Evolutionary conservation across 2,113 vertebrate species (phyloP), one percentile per base, ranked within the genome.

Genomic region (Hyaena hyaena): DNA sequence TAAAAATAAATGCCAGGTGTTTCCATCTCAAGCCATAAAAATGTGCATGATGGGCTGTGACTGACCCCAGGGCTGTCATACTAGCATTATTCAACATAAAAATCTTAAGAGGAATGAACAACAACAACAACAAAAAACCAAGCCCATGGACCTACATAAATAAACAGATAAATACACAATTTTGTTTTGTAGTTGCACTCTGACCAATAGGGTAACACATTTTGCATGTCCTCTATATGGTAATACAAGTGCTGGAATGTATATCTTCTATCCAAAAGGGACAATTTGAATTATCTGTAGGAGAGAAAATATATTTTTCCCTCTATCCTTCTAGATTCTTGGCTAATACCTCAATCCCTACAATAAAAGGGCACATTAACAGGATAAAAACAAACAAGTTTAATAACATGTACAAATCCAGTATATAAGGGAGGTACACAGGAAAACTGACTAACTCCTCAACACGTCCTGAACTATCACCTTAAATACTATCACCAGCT

Each of bases 1-100:
- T 61, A 80, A 98, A 97, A 98, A 74, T 26, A 96, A 97, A 94
- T 86, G 43, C 68, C 61, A 94, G 90, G 61, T 96, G 69, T 73
- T 98, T 74, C 19, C 8, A 84, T 21, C 26, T 35, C 63, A 96
- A 98, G 73, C 89, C 80, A 93, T 94, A 95, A 97, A 93, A 98
- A 97, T 95, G 53, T 63, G 8, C 43, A 82, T 69, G 82, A 55
- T 76, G 84, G 33, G 24, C 45, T 95, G 58, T 50, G 4, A 17
- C 61, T 94, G 87, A 71, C 76, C 63, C 90, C 87, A 53, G 48
- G 88, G 35, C 31, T 95, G 6, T 43, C 71, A 96, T 61, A 9
- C 33, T 55, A 21, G 55, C 50, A 85, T 90, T 96, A 85, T 90
- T 96, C 74, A 88, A 21, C 66, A 91, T 90, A 88, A 26, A 73